Conservation (phyloP, 2,888 invertebrate species). For the Hyalella azteca region DNA sequence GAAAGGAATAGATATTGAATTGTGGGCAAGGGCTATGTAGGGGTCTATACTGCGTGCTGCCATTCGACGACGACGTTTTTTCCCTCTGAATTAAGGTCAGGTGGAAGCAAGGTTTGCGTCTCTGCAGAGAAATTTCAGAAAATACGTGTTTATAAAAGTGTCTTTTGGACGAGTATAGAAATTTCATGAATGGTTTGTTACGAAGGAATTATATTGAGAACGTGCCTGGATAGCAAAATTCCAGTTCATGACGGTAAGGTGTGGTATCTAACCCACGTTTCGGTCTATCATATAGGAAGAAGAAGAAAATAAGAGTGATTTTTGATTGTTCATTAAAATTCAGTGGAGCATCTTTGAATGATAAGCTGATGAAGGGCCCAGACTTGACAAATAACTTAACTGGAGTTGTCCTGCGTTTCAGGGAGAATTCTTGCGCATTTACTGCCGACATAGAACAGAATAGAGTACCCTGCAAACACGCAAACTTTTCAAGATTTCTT, state of each 20-base stretch:
- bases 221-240: not conserved
- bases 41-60: no score
- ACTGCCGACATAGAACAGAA: slow-evolving; percentile 35
- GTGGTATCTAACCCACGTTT: slow-evolving; percentile 29
- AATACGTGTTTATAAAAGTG: no score
- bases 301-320: slow-evolving; percentile 34
- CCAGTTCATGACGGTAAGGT: not conserved
- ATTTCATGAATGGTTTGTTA: slow-evolving; percentile 18
- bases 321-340: slow-evolving; percentile 35
- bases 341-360: not conserved
- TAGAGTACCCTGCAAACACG: slow-evolving; percentile 16
- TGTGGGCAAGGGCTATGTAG: no score
- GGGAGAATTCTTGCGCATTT: slow-evolving; percentile 7
- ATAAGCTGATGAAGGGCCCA: not conserved
- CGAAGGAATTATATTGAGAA: not conserved
- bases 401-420: slow-evolving; percentile 32
- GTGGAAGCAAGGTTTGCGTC: not conserved
- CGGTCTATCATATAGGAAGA: slow-evolving; percentile 16
- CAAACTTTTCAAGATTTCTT: slow-evolving; percentile 19
- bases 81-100: not conserved
- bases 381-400: not conserved
- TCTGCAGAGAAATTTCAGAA: not conserved
- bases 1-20: no score
- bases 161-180: slow-evolving; percentile 4
- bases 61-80: not conserved